These are phyloP conservation scores for Rostratula benghalensis DNA, from an alignment of 2,113 vertebrate genomes.

Conservation along the genomic window DNA sequence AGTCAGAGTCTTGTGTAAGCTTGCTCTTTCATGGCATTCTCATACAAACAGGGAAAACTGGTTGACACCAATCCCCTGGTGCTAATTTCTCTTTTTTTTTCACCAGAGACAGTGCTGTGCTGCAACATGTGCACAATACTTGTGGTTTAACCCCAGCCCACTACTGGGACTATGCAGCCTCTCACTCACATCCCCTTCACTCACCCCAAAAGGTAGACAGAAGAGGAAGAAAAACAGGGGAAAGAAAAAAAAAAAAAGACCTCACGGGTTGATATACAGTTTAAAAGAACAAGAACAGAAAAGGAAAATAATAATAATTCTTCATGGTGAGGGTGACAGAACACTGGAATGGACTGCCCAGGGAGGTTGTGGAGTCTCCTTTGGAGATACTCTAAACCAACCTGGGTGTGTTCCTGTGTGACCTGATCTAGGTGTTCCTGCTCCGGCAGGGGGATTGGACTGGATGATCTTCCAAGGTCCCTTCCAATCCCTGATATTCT, in stretches of 20 bases:
- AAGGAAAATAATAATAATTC: not conserved
- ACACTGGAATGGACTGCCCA: too few species aligned
- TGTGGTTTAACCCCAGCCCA: not conserved
- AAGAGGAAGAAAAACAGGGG: not conserved
- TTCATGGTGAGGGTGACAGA: too few species aligned
- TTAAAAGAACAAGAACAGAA: not conserved
- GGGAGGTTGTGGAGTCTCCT: too few species aligned
- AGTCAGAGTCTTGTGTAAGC: not conserved
- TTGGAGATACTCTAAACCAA: too few species aligned
- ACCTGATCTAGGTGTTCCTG: too few species aligned
- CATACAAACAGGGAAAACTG: not conserved
- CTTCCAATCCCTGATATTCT: too few species aligned
- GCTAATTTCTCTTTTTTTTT: not conserved
- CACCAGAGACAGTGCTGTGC: not conserved
- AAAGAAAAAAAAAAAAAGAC: not conserved
- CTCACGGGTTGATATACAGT: not conserved
- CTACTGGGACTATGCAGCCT: not conserved
- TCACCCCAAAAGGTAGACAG: not conserved
- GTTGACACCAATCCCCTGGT: rapidly evolving
- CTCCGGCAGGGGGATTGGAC: too few species aligned
- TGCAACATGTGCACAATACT: not conserved
- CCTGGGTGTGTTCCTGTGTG: too few species aligned
- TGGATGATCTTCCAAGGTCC: too few species aligned
- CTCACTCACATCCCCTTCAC: not conserved
- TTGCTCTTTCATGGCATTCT: not conserved